Evolutionary conservation across 2,888 invertebrate genomes (phyloP), one percentile per base, ranked within the genome.

Genomic region (Dynastes maya): DNA sequence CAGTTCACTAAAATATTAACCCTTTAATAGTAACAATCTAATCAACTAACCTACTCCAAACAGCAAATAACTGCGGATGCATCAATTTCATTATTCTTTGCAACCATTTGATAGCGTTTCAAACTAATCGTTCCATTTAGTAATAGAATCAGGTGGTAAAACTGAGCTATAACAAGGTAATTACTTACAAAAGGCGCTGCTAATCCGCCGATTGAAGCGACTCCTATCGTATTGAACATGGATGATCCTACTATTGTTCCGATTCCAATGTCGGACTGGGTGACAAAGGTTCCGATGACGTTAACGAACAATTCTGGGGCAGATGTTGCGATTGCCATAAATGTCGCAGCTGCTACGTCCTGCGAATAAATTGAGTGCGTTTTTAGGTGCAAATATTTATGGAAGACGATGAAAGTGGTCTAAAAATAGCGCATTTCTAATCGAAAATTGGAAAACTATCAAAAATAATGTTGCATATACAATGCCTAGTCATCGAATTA

Each of bases 341-440:
- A 98, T 0, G 98, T 98, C 2, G 98, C 98, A 0, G 98, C 98
- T 0, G 98, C 98, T 13, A 98, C 96, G 89, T 99, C 97, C 90
- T 94, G 88, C 0, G 61, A 74, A n/a, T 13, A 65, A 61, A 45
- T 11, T 8, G 11, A 11, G 45, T 45, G 11, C 45, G 11, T 8
- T 45, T 45, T 45, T 45, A 45, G 8, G 45, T 55, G 13, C 13
- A n/a, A 16, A 55, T 55, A 16, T 55, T 55, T 55, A n/a, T 55
- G 1, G 55, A n/a, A n/a, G 13, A 0, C n/a, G 55, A 55, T 16
- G 45, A 11, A 45, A 11, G 8, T 45, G 11, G 2, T 45, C 45
- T 11, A 45, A 45, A 45, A 11, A 45, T 45, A 45, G 8, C 2
- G 45, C 11, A 45, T 11, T 45, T 45, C 11, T 11, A 45, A 45